Evolutionary conservation across 2,113 vertebrate genomes (phyloP).

Genomic region (Myrmecophaga tridactyla): DNA sequence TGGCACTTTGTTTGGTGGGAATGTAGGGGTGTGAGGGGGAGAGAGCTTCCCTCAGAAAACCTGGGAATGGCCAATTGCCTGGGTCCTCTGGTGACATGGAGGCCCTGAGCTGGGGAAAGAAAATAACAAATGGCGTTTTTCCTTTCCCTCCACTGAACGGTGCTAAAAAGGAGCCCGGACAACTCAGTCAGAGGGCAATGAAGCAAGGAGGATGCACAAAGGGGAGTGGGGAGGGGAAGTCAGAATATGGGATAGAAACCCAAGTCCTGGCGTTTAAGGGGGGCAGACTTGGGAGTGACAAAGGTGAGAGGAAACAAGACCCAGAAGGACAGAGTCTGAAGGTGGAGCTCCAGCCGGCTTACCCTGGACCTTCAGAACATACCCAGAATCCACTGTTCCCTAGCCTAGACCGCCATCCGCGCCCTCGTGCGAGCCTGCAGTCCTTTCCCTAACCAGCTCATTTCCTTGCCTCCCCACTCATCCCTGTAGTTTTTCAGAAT

Average conservation of each 20-base stretch:
- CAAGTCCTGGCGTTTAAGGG: neutral
- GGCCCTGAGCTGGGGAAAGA: neutral
- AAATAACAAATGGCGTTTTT: neutral
- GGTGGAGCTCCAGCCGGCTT: neutral
- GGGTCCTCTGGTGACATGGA: neutral
- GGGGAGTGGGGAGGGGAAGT: neutral
- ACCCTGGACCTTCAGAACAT: neutral
- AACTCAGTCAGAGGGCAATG: neutral
- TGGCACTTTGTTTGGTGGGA: neutral
- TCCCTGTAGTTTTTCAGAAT: neutral
- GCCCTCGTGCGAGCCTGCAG: accelerated
- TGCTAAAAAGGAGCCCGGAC: neutral
- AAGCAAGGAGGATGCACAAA: too few species aligned
- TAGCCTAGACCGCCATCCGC: accelerated
- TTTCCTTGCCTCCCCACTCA: accelerated
- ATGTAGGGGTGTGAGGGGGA: too few species aligned
- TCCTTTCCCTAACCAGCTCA: neutral
- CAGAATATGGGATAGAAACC: neutral
- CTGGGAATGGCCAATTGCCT: neutral
- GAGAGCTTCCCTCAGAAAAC: neutral
- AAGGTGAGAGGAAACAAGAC: neutral
- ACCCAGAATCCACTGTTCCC: neutral
- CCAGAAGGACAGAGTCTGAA: neutral
- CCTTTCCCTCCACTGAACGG: neutral
- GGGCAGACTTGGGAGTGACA: neutral